Evolutionary conservation across 2,113 vertebrate genomes (phyloP), one percentile per base, ranked within the genome.

Genomic region (Stomatorhinus ivindoensis): DNA sequence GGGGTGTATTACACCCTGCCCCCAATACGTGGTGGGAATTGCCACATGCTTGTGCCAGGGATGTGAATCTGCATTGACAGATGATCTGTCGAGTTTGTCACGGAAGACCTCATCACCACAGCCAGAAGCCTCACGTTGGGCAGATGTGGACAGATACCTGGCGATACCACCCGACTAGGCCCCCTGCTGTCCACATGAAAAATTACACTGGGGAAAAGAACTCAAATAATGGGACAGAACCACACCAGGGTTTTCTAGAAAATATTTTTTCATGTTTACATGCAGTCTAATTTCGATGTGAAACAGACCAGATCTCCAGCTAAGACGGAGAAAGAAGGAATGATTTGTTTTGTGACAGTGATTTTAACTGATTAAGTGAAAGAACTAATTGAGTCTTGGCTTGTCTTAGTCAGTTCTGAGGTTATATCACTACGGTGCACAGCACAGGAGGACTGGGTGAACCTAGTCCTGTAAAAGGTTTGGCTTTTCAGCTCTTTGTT

Each of bases 31-130:
- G 15, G 50, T 9, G 87, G 76, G 73, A 91, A 86, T 88, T 53
- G 44, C 31, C 44, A 50, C 55, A 76, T 91, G 91, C 92, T 91
- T 91, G 92, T 91, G 92, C 91, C 46, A 4, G 85, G 88, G 88
- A 80, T 80, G 88, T 94, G 93, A 91, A 94, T 94, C 92, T 92
- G 87, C 93, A 94, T 94, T 96, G 95, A 94, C 95, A 93, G 94
- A 93, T 94, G 91, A 90, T 94, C 93, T 89, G 69, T 93, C 91
- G 90, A 92, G 92, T 92, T 93, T 93, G 94, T 94, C 92, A 95
- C 90, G 47, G 91, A 93, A 92, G 93, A 92, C 93, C 94, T 93
- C 91, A 83, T 15, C 82, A 24, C 58, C 89, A 91, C 90, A n/a
- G 89, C 93, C 93, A 90, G 92, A 90, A 91, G 93, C 10, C 82